These are phyloP conservation scores for Drosophila setifemur DNA, from an alignment of 1,140 invertebrate species.

Conservation along the genomic window DNA sequence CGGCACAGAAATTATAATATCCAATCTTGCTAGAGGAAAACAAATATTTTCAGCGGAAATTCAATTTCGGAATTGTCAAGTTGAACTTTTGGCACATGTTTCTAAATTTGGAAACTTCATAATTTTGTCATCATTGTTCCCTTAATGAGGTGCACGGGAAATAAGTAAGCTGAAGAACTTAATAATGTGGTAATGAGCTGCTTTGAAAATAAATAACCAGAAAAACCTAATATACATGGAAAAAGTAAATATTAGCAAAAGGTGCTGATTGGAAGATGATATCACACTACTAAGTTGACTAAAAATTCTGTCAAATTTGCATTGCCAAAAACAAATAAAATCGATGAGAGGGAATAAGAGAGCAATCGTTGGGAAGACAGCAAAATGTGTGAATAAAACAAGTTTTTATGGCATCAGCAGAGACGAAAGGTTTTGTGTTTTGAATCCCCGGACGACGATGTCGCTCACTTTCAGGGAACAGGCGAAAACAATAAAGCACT, in stretches of 20 bases:
- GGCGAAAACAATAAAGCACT: background rate
- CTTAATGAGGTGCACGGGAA: slow-evolving; percentile 18
- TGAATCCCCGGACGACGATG: background rate
- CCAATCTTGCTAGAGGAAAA: background rate
- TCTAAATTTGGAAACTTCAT: background rate
- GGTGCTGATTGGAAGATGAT: slow-evolving; percentile 19
- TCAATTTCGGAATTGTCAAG: background rate
- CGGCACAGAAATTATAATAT: slow-evolving; percentile 14
- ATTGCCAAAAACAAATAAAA: slow-evolving; percentile 2
- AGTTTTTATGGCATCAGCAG: slow-evolving; percentile 1
- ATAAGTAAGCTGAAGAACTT: background rate
- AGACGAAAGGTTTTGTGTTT: background rate
- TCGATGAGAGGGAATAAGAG: background rate
- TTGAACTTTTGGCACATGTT: too few species aligned
- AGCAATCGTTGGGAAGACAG: slow-evolving; percentile 3
- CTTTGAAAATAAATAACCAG: background rate
- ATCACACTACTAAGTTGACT: slow-evolving; percentile 39
- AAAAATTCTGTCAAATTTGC: background rate
- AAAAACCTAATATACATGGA: background rate
- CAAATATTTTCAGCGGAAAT: background rate
- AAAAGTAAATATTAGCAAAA: slow-evolving; percentile 2
- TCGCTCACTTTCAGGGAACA: background rate
- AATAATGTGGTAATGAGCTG: slow-evolving; percentile 4
- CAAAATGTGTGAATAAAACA: slow-evolving; percentile 22
- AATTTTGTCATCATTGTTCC: background rate